Percentiles rank a stretch among this genome's conserved stretches.
Conservation (phyloP, 2,888 invertebrate genomes). For the Thumatha senex region DNA sequence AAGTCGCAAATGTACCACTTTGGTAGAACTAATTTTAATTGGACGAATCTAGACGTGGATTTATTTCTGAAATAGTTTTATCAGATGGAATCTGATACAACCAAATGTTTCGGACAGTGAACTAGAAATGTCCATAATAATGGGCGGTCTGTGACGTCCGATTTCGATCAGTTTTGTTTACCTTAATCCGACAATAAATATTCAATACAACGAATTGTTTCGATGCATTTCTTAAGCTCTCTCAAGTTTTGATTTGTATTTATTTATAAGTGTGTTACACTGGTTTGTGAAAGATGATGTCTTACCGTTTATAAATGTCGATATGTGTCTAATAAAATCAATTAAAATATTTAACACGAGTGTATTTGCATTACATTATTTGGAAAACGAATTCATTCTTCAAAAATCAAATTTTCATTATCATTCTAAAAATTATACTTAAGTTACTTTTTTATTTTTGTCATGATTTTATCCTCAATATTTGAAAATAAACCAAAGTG, state of each 20-base stretch:
- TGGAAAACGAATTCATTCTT: too few relatives aligned
- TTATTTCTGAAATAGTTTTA: too few relatives aligned
- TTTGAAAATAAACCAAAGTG: not conserved
- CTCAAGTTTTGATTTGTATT: conserved; percentile 52
- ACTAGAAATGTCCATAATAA: not conserved
- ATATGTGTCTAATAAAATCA: conserved; percentile 9
- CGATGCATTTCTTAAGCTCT: conserved; percentile 38
- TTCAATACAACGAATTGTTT: conserved; percentile 38
- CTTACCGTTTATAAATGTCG: conserved; percentile 22
- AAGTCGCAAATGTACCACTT: too few relatives aligned
- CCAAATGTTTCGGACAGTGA: too few relatives aligned
- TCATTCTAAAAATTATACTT: not conserved
- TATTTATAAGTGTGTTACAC: conserved; percentile 22
- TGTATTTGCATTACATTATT: conserved; percentile 1
- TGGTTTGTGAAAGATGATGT: not conserved
- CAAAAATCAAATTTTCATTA: not conserved
- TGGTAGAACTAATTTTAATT: too few relatives aligned
- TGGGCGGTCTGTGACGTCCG: not conserved
- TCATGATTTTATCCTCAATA: not conserved
- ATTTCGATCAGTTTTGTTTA: too few relatives aligned
- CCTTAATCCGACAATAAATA: too few relatives aligned
- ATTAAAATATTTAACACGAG: conserved; percentile 7
- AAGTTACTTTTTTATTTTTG: not conserved
- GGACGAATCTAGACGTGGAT: too few relatives aligned
- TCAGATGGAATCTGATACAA: too few relatives aligned